These are phyloP conservation scores for Nerophis lumbriciformis DNA, from an alignment of 2,113 vertebrate species.

Conservation along the genomic window DNA sequence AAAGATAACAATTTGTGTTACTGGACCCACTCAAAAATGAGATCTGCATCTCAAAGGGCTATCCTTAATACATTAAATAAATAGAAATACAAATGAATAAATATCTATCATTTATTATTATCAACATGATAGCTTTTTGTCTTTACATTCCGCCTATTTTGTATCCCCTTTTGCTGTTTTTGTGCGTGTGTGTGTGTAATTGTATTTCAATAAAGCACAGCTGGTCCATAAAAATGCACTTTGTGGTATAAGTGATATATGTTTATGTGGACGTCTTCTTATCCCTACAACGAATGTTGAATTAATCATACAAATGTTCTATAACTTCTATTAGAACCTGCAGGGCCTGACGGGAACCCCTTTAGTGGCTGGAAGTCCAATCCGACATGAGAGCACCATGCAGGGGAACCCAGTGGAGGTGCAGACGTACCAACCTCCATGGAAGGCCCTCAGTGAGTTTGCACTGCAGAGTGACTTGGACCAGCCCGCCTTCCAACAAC, in stretches of 20 bases:
- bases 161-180: too few relatives aligned
- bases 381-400: conserved; percentile 82
- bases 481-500: conserved; percentile 86
- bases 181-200: too few relatives aligned
- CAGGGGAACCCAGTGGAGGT: conserved; percentile 87
- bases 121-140: too few relatives aligned
- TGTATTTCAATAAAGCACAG: too few relatives aligned
- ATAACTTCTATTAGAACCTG: conserved; percentile 68
- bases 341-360: conserved; percentile 90
- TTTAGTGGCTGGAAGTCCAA: conserved; percentile 83
- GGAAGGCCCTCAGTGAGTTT: conserved; percentile 92
- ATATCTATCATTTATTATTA: neutral
- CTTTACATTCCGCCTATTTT: too few relatives aligned
- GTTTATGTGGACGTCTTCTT: neutral
- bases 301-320: neutral
- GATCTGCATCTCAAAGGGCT: too few relatives aligned
- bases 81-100: too few relatives aligned
- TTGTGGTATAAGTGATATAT: neutral
- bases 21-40: too few relatives aligned
- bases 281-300: too few relatives aligned
- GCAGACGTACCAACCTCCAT: conserved; percentile 89
- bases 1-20: too few relatives aligned
- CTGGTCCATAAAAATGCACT: too few relatives aligned
- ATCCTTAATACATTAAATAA: too few relatives aligned
- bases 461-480: conserved; percentile 89